A percentile compares a stretch with the other conserved stretches of the same genome.
Evolutionary conservation across 2,888 invertebrate genomes (phyloP).

Genomic region (Cetonia aurata): DNA sequence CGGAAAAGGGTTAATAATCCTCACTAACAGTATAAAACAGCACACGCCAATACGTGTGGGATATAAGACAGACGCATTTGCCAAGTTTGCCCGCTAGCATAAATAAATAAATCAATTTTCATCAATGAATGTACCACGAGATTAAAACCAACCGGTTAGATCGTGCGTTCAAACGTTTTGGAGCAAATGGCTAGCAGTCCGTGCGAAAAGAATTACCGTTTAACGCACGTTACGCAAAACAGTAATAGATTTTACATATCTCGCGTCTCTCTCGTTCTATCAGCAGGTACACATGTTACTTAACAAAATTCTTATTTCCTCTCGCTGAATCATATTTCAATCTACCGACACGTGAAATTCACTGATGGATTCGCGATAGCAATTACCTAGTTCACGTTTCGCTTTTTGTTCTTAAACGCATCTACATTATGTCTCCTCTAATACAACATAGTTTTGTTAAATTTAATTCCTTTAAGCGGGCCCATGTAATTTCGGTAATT

Average conservation of each 20-base stretch:
- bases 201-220: slow-evolving; percentile 33
- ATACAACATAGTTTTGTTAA: not conserved
- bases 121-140: slow-evolving; percentile 37
- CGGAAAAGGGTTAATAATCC: slow-evolving; percentile 22
- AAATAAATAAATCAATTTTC: slow-evolving; percentile 40
- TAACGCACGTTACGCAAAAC: slow-evolving; percentile 29
- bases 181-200: slow-evolving; percentile 30
- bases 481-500: slow-evolving; percentile 15
- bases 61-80: slow-evolving; percentile 38
- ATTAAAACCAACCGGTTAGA: slow-evolving; percentile 31
- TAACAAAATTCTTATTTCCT: too few relatives aligned
- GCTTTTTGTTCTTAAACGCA: too few relatives aligned
- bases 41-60: slow-evolving; percentile 5
- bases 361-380: not conserved
- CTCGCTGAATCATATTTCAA: not conserved
- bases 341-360: not conserved
- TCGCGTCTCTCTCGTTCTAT: slow-evolving; percentile 17
- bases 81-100: slow-evolving; percentile 36
- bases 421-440: too few relatives aligned
- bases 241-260: slow-evolving; percentile 23
- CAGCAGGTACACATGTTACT: too few relatives aligned
- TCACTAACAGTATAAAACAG: slow-evolving; percentile 7
- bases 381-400: not conserved
- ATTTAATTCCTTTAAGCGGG: slow-evolving; percentile 2
- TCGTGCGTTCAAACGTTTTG: slow-evolving; percentile 12